A percentile compares a stretch with the other conserved stretches of the same genome.
Conservation (phyloP, 2,113 vertebrate genomes). For the Casuarius casuarius region DNA sequence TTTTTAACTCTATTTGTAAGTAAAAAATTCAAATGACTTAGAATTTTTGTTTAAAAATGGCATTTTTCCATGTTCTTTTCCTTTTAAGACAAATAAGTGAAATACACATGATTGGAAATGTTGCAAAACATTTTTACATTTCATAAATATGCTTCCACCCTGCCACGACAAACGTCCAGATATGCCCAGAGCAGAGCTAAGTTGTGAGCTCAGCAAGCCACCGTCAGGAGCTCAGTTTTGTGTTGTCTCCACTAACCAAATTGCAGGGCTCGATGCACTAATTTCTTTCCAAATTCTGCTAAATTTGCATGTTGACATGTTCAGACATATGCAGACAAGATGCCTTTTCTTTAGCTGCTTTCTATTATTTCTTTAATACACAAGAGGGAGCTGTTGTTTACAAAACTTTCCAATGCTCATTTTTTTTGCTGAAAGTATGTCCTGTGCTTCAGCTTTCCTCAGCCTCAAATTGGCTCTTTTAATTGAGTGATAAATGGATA, state of each 20-base stretch:
- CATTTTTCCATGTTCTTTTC: no score
- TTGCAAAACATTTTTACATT: background rate
- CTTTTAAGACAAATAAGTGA: background rate
- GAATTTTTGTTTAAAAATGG: background rate
- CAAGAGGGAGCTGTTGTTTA: conserved; percentile 57
- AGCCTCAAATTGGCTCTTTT: background rate
- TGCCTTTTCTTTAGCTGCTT: background rate
- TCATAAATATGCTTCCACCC: background rate
- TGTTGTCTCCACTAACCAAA: fast-evolving
- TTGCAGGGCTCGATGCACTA: no score
- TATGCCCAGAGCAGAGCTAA: background rate
- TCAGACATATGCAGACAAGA: fast-evolving
- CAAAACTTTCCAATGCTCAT: background rate
- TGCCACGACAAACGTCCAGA: background rate
- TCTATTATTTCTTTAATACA: background rate
- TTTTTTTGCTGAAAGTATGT: background rate
- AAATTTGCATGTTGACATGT: fast-evolving
- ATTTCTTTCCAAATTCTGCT: fast-evolving
- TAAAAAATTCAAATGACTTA: background rate
- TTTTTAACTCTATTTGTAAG: background rate
- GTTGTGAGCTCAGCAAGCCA: background rate
- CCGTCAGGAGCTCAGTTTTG: background rate
- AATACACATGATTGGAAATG: background rate
- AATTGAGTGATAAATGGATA: background rate
- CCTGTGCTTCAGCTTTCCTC: background rate